Evolutionary conservation across 2,888 invertebrate species (phyloP).

Genomic region (Epistrophe eligans): DNA sequence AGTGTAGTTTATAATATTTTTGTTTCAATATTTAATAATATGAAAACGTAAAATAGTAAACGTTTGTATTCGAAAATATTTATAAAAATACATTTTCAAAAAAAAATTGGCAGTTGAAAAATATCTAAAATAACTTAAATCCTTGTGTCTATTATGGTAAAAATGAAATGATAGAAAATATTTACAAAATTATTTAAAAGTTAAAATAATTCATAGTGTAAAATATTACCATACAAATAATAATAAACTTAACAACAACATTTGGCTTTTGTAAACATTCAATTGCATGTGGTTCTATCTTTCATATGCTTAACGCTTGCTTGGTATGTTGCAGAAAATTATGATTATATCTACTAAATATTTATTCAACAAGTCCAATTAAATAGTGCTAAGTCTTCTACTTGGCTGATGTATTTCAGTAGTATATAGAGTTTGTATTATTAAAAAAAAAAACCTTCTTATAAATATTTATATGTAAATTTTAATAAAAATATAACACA

Average conservation of each 20-base stretch:
- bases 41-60: background rate
- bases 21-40: background rate
- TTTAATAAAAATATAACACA: background rate
- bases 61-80: background rate
- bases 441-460: too few species aligned
- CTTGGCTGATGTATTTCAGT: too few species aligned
- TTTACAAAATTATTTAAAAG: background rate
- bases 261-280: too few species aligned
- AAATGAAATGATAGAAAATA: background rate
- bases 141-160: constrained; percentile 8
- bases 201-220: background rate
- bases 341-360: too few species aligned
- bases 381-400: too few species aligned
- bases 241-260: background rate
- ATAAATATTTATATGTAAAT: too few species aligned
- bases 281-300: too few species aligned
- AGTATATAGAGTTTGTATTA: too few species aligned
- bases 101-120: background rate
- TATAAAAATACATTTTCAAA: background rate
- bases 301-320: too few species aligned
- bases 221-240: too few species aligned
- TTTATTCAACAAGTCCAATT: too few species aligned
- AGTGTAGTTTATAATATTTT: background rate
- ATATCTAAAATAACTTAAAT: background rate
- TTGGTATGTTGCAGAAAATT: too few species aligned